Conservation (phyloP, 1,140 invertebrate genomes). For the Ceratina calcarata region DNA sequence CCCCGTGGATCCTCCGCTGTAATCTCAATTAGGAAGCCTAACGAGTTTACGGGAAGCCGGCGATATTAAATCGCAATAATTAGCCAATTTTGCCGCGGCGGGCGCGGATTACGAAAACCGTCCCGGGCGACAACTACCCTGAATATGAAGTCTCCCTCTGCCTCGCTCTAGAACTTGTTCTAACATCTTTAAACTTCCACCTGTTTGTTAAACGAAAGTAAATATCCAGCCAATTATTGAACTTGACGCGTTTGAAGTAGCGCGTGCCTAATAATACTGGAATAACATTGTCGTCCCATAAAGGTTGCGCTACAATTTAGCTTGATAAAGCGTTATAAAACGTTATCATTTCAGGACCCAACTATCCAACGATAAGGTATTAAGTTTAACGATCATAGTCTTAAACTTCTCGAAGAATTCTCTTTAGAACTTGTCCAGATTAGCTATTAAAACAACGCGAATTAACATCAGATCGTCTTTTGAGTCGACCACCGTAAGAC, state of each 20-base stretch:
- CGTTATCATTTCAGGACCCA: neutral
- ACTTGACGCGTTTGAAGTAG: no score
- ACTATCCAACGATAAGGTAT: neutral
- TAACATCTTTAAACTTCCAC: neutral
- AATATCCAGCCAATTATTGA: neutral
- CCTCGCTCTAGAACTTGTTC: neutral
- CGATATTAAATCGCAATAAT: constrained; percentile 52
- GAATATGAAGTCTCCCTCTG: constrained; percentile 12
- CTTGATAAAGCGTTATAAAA: no score
- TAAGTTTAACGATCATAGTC: neutral
- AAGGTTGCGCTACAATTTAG: no score
- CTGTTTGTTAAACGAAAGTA: neutral
- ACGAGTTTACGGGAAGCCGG: constrained; percentile 45
- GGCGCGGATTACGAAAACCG: constrained; percentile 25
- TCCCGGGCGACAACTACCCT: constrained; percentile 23
- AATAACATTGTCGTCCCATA: no score
- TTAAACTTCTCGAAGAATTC: neutral
- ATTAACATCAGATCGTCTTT: neutral
- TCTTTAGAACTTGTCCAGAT: neutral
- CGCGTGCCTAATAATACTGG: no score
- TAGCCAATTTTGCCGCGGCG: constrained; percentile 33
- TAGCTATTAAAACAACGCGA: neutral
- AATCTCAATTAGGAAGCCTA: constrained; percentile 52
- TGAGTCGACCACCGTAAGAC: no score
- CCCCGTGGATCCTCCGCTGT: constrained; percentile 29